Conservation (phyloP, 92 coral and sea anemone genomes). For the Chrysogorgia sp. region DNA sequence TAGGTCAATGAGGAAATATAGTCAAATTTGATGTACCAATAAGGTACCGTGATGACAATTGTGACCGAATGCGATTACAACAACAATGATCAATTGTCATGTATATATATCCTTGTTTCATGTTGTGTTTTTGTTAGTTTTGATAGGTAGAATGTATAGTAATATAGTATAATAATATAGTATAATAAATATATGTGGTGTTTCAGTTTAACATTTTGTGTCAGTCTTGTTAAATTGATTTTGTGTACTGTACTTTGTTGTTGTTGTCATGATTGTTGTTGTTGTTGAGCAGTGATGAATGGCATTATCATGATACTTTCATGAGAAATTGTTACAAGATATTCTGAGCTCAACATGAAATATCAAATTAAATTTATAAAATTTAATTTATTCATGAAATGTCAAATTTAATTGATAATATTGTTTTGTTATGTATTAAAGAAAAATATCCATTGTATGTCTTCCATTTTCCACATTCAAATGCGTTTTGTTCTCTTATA, state of each 20-base stretch:
- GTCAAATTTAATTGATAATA: neutral
- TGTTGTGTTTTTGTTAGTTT: slow-evolving; percentile 15
- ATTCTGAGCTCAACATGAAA: neutral
- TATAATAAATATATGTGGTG: neutral
- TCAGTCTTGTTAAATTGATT: neutral
- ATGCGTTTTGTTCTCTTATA: too few relatives aligned
- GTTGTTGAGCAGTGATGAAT: neutral
- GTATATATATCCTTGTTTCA: neutral
- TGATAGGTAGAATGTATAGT: neutral
- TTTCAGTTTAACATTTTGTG: neutral
- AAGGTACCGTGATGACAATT: slow-evolving; percentile 5
- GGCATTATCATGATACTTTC: neutral
- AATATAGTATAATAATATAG: too few relatives aligned
- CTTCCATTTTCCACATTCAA: too few relatives aligned
- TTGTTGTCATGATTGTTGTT: neutral
- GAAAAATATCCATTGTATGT: too few relatives aligned
- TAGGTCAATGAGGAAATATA: slow-evolving; percentile 28
- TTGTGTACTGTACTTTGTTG: neutral
- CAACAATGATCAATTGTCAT: neutral
- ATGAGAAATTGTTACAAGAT: neutral
- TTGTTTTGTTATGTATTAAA: too few relatives aligned
- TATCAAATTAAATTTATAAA: neutral
- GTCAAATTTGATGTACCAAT: slow-evolving; percentile 29
- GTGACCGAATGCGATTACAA: slow-evolving; percentile 29
- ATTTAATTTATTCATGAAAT: neutral